Evolutionary conservation across 2,888 invertebrate species (phyloP).

Genomic region (Ochropleura plecta): DNA sequence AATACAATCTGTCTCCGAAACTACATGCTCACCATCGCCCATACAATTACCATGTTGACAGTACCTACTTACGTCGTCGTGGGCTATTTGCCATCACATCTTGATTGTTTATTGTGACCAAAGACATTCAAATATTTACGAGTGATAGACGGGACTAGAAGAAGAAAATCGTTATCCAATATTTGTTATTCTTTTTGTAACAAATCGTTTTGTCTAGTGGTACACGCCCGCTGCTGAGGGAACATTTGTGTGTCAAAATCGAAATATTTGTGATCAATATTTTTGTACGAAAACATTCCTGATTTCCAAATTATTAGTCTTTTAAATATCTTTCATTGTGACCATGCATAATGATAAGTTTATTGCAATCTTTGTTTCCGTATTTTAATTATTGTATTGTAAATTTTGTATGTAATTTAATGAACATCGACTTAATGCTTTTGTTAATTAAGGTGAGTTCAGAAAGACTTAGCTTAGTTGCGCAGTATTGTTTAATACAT

Average conservation of each 20-base stretch:
- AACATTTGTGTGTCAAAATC: too few species aligned
- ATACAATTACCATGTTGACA: slow-evolving; percentile 62
- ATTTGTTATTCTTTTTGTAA: too few species aligned
- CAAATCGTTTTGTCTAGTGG: too few species aligned
- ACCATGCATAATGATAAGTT: slow-evolving; percentile 45
- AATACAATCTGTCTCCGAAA: slow-evolving; percentile 41
- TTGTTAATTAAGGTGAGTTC: not conserved
- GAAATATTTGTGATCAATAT: too few species aligned
- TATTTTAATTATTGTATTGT: too few species aligned
- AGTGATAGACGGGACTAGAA: too few species aligned
- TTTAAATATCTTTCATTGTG: slow-evolving; percentile 53
- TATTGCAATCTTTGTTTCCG: not conserved
- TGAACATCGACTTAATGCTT: not conserved
- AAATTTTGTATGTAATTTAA: not conserved
- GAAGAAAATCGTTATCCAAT: too few species aligned
- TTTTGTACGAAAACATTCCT: too few species aligned
- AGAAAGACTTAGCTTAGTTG: not conserved
- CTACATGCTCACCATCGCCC: slow-evolving; percentile 44
- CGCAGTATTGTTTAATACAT: too few species aligned
- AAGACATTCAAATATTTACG: too few species aligned
- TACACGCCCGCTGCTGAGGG: too few species aligned
- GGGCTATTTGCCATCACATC: slow-evolving; percentile 70
- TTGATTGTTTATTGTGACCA: slow-evolving; percentile 65
- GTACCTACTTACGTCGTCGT: slow-evolving; percentile 40
- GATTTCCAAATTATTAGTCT: too few species aligned